phyloP scores from a whole-genome alignment of 2,888 invertebrate species.

The Amblyjoppa proteus region DNA sequence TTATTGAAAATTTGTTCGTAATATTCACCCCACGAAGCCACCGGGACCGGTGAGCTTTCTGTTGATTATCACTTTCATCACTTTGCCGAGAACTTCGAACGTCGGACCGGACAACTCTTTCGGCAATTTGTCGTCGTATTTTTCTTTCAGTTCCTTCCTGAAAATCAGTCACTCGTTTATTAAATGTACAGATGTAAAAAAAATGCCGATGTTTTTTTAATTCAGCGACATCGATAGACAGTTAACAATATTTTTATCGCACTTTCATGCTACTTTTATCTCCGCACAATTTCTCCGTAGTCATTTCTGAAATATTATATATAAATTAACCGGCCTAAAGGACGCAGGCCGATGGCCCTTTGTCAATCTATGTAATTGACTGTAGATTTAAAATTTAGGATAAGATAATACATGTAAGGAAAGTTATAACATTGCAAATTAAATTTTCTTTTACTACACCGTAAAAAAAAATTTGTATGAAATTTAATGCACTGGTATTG shows the following conservation, averaged over 20 bases:
- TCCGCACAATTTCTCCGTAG: too few relatives aligned
- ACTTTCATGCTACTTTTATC: background rate
- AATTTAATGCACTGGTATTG: too few relatives aligned
- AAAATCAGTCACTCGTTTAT: constrained; percentile 69
- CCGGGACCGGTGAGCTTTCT: constrained; percentile 98
- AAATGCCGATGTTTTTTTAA: background rate
- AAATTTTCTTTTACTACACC: too few relatives aligned
- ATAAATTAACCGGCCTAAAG: too few relatives aligned
- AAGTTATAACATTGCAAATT: background rate
- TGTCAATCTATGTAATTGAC: too few relatives aligned
- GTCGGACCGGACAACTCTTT: constrained; percentile 97
- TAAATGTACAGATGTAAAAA: constrained; percentile 19
- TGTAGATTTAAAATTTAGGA: too few relatives aligned
- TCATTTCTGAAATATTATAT: too few relatives aligned
- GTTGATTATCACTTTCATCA: constrained; percentile 98
- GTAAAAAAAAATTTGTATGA: too few relatives aligned
- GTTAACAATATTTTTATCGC: background rate
- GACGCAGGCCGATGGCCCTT: too few relatives aligned
- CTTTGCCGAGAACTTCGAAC: constrained; percentile 97
- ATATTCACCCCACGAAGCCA: constrained; percentile 93
- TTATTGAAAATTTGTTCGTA: background rate
- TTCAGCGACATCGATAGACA: background rate
- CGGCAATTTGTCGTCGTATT: constrained; percentile 96
- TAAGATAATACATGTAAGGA: constrained; percentile 6
- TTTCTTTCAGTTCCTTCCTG: constrained; percentile 95